Conservation (phyloP, 2,888 invertebrate species). For the Drosophila austrosaltans region DNA sequence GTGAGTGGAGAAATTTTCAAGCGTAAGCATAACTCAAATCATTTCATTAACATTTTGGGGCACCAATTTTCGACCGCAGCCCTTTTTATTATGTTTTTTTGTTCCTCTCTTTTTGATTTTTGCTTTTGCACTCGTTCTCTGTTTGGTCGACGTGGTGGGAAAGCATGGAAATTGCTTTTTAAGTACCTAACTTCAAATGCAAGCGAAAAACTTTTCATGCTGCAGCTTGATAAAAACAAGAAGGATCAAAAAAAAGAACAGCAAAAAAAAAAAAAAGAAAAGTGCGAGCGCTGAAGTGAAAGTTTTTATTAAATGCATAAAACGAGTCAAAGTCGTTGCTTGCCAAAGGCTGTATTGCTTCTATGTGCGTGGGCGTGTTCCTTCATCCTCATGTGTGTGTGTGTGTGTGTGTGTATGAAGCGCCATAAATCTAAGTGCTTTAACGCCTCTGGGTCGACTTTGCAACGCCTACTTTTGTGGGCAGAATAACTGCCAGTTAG, state of each 20-base stretch:
- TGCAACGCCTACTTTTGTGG: conserved; percentile 71
- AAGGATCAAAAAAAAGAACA: conserved; percentile 6
- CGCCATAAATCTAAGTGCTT: conserved; percentile 76
- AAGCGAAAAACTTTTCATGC: conserved; percentile 60
- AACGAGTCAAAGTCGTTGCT: conserved; percentile 63
- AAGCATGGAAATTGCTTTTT: conserved; percentile 72
- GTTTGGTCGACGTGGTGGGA: conserved; percentile 10
- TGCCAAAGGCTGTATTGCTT: conserved; percentile 45
- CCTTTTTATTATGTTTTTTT: conserved; percentile 46
- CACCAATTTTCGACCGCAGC: conserved; percentile 42
- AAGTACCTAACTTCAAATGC: conserved; percentile 73
- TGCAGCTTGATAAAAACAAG: conserved; percentile 46
- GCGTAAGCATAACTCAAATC: conserved; percentile 70
- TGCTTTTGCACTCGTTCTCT: background rate
- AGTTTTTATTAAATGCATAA: conserved; percentile 77
- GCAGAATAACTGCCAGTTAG: conserved; percentile 68
- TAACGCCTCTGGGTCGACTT: conserved; percentile 70
- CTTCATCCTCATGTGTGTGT: background rate
- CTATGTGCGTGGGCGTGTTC: conserved; percentile 24
- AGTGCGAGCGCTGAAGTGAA: conserved; percentile 64
- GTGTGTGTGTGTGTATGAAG: conserved; percentile 36
- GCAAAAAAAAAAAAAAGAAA: conserved; percentile 30
- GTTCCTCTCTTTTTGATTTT: background rate
- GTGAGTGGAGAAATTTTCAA: conserved; percentile 39
- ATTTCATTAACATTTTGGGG: conserved; percentile 72